Base-by-base conservation (phyloP, 2,797 vertebrate genomes). In the Balearica regulorum region DNA sequence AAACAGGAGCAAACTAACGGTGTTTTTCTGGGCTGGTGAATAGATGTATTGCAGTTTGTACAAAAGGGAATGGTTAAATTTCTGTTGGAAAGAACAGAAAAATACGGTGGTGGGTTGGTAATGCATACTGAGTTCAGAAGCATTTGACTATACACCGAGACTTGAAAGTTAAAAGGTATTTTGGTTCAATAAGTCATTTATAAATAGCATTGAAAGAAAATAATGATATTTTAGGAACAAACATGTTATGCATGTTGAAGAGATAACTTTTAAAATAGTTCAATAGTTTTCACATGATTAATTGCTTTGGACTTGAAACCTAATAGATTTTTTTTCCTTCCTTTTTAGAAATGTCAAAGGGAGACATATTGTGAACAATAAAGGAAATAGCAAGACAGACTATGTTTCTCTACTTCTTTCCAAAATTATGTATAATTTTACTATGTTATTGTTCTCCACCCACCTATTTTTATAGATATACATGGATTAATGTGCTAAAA, bases 321-420 rank as follows among this genome's bases (percentile, higher is more conserved):
- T 93, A 97, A 96, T 97, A 96, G 96, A 87, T 97, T 68, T 97
- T 97, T 97, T 97, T 97, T 93, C 33, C 20, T 97, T 96, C 72
- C 94, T 94, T 92, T 97, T 97, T 92, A 89, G 95, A 97, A 95
- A 94, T 94, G 95, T 97, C 96, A 97, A 83, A 96, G 70, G 76
- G 65, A 97, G 94, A 82, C 86, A 49, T 90, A 83, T 88, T 94
- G 92, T 84, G 96, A 97, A 93, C 90, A 97, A 93, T 91, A 89
- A 93, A 95, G 44, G 82, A 94, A 97, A 94, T 75, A 89, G 80
- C 78, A 96, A 94, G 83, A 90, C 79, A 92, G 87, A 72, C 54
- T 66, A 7, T 89, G 11, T 91, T 96, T 83, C 90, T 95, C 89
- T 96, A 96, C 77, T 97, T 96, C 91, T 96, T 96, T 96, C 83